Evolutionary conservation across 64 coral and sea anemone species (phyloP).

Genomic region (Exaiptasia diaphana): DNA sequence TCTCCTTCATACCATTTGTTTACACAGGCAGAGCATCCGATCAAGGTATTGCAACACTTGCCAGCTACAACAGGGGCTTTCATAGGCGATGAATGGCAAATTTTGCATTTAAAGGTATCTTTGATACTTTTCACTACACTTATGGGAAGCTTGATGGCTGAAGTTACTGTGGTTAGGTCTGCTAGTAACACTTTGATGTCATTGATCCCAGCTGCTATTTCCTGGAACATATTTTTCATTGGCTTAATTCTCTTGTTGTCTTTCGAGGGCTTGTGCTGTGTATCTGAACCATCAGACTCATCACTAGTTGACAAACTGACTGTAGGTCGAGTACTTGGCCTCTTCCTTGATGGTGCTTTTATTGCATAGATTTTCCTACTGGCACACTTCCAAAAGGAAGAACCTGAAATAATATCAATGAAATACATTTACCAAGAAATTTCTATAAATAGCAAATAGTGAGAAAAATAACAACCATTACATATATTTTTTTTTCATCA

Average conservation of each 20-base stretch:
- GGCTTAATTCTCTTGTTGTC: background rate
- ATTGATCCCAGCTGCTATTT: background rate
- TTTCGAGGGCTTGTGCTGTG: background rate
- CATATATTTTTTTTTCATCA: too few species aligned
- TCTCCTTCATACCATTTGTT: conserved; percentile 50
- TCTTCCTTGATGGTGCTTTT: background rate
- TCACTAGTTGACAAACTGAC: background rate
- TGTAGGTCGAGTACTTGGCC: background rate
- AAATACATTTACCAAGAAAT: background rate
- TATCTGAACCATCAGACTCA: background rate
- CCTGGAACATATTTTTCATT: background rate
- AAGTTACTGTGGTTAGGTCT: background rate
- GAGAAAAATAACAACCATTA: too few species aligned
- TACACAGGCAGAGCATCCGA: conserved; percentile 9
- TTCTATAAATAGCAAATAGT: background rate
- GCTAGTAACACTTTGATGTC: background rate
- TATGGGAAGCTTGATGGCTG: background rate
- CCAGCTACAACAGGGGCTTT: background rate
- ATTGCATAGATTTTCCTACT: background rate
- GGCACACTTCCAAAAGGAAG: background rate
- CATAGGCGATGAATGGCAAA: conserved; percentile 40
- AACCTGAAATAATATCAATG: background rate
- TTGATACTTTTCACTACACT: conserved; percentile 14
- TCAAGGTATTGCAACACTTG: conserved; percentile 27
- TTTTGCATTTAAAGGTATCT: conserved; percentile 39